Percentiles rank a stretch among this genome's conserved stretches.
These are phyloP conservation scores for Equus przewalskii DNA, from an alignment of 2,113 vertebrate species.

Conservation along the genomic window DNA sequence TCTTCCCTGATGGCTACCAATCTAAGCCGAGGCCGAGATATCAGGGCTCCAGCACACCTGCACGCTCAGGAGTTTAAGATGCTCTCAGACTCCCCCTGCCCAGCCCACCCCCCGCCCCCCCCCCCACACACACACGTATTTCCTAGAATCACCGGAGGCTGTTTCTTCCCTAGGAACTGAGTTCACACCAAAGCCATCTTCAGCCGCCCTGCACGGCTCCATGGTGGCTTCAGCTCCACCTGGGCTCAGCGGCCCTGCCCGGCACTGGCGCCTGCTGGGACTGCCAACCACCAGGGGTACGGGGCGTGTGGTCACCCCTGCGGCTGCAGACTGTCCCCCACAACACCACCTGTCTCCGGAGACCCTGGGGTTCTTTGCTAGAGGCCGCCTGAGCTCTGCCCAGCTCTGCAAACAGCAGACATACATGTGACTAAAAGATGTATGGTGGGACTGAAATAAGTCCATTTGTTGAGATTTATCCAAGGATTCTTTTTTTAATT, in stretches of 20 bases:
- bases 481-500: not conserved
- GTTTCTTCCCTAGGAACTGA: not conserved
- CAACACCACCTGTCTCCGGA: not conserved
- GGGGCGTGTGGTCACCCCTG: too few species aligned
- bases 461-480: not conserved
- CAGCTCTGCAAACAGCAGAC: not conserved
- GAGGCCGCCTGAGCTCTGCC: not conserved
- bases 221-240: not conserved
- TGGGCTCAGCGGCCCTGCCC: too few species aligned
- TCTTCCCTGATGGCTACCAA: not conserved
- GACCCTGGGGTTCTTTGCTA: not conserved
- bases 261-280: not conserved
- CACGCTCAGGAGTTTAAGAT: not conserved
- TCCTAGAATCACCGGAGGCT: not conserved
- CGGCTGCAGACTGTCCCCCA: not conserved
- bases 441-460: too few species aligned
- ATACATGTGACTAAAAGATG: accelerated
- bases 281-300: not conserved
- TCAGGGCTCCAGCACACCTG: not conserved
- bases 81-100: too few species aligned
- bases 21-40: not conserved
- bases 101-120: too few species aligned
- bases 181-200: not conserved
- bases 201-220: not conserved
- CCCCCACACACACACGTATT: not conserved